Evolutionary conservation across 2,888 invertebrate species (phyloP).

Genomic region (Poecilobothrus nobilitatus): DNA sequence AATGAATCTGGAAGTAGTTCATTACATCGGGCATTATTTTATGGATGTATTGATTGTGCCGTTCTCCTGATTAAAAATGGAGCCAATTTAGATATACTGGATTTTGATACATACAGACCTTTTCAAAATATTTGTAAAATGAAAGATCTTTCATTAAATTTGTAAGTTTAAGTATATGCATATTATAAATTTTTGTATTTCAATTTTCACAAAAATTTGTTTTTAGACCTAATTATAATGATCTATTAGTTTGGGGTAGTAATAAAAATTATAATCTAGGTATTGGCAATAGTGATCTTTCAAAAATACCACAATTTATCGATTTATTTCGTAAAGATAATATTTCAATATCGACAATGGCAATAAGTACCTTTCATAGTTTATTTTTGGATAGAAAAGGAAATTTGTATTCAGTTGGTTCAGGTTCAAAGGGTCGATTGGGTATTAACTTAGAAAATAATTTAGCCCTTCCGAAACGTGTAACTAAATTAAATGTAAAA

Average conservation of each 20-base stretch:
- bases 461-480: slow-evolving; percentile 35
- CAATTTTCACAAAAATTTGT: not conserved
- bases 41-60: slow-evolving; percentile 70
- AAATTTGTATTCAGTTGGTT: slow-evolving; percentile 66
- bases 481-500: slow-evolving; percentile 29
- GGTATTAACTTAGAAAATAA: slow-evolving; percentile 58
- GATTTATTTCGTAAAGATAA: slow-evolving; percentile 57
- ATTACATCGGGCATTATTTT: slow-evolving; percentile 70
- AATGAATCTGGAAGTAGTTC: slow-evolving; percentile 59
- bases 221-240: slow-evolving; percentile 39
- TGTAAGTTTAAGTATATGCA: slow-evolving; percentile 17
- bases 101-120: slow-evolving; percentile 36
- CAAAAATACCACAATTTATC: slow-evolving; percentile 56
- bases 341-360: slow-evolving; percentile 53
- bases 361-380: slow-evolving; percentile 38
- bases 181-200: not conserved
- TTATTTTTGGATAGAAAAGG: slow-evolving; percentile 37
- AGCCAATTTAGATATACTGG: slow-evolving; percentile 35
- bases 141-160: slow-evolving; percentile 40
- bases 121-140: slow-evolving; percentile 37
- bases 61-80: slow-evolving; percentile 61
- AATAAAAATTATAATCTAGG: slow-evolving; percentile 80
- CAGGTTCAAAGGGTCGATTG: slow-evolving; percentile 67
- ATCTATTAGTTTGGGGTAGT: slow-evolving; percentile 75
- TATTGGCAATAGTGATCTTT: slow-evolving; percentile 56